phyloP scores from a whole-genome alignment of 1,140 invertebrate species.

The Lordiphosa stackelbergi region DNA sequence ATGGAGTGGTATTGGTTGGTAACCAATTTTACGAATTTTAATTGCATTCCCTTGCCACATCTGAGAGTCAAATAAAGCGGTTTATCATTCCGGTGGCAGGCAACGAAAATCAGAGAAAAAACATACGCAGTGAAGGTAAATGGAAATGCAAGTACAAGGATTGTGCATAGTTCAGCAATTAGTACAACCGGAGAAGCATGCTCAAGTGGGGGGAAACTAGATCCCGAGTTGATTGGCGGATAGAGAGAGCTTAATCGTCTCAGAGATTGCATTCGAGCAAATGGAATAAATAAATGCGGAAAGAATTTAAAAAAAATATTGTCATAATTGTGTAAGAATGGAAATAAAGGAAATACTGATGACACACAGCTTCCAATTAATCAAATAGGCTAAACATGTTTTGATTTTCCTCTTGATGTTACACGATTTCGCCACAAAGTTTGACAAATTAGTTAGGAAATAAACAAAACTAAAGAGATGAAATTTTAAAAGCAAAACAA shows the following conservation, averaged over 20 bases:
- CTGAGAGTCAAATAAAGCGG: neutral
- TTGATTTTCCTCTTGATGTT: no score
- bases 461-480: no score
- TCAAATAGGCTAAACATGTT: no score
- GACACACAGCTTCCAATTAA: no score
- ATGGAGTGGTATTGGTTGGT: neutral
- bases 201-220: neutral
- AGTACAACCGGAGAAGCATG: slow-evolving; percentile 13
- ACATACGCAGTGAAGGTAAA: slow-evolving; percentile 20
- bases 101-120: neutral
- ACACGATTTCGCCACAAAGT: no score
- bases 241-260: neutral
- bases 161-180: slow-evolving; percentile 46
- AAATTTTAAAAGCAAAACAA: no score
- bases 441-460: no score
- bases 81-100: neutral
- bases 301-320: no score
- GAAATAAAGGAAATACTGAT: no score
- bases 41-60: neutral
- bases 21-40: slow-evolving; percentile 1
- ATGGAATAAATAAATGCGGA: no score
- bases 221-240: slow-evolving; percentile 2
- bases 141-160: slow-evolving; percentile 33
- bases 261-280: neutral
- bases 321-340: no score